Evolutionary conservation across 2,113 vertebrate species (phyloP).

Genomic region (Labrus mixtus): DNA sequence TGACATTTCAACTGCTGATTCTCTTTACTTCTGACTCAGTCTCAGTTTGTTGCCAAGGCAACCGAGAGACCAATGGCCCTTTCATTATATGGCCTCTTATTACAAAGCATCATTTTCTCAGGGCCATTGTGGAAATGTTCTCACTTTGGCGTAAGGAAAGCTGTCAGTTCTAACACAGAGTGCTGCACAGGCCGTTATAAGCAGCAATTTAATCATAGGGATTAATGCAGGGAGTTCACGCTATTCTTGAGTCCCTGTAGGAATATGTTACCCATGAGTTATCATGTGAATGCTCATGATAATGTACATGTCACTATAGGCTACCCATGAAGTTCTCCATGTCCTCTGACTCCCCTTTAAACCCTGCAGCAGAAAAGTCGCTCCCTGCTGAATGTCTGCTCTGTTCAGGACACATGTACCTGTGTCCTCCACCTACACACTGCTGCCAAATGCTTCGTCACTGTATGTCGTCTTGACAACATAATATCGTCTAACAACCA

Average conservation of each 20-base stretch:
- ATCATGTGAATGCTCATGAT: background rate
- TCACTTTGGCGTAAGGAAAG: slow-evolving; percentile 26
- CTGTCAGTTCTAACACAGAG: background rate
- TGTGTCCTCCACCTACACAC: background rate
- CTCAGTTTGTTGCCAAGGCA: slow-evolving; percentile 68
- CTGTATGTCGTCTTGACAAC: background rate
- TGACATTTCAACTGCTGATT: slow-evolving; percentile 2
- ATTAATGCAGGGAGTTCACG: background rate
- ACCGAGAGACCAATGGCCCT: slow-evolving; percentile 57
- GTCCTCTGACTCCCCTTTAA: slow-evolving; percentile 17
- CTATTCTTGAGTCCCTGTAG: background rate
- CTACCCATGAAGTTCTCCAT: background rate
- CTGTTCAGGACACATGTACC: slow-evolving; percentile 28
- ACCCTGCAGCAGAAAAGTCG: slow-evolving; percentile 29
- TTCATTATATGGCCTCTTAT: slow-evolving; percentile 49
- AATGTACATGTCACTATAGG: slow-evolving; percentile 1
- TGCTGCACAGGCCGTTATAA: slow-evolving; percentile 11
- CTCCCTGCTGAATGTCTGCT: slow-evolving; percentile 51
- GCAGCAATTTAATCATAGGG: slow-evolving; percentile 8
- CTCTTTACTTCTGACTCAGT: slow-evolving; percentile 15
- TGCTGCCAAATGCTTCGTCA: background rate
- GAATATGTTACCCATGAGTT: background rate
- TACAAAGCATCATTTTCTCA: slow-evolving; percentile 56
- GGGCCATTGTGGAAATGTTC: slow-evolving; percentile 49
- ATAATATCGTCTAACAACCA: background rate